A percentile compares a stretch with the other conserved stretches of the same genome.
Conservation (phyloP, 2,113 vertebrate genomes). For the Barnardius zonarius region DNA sequence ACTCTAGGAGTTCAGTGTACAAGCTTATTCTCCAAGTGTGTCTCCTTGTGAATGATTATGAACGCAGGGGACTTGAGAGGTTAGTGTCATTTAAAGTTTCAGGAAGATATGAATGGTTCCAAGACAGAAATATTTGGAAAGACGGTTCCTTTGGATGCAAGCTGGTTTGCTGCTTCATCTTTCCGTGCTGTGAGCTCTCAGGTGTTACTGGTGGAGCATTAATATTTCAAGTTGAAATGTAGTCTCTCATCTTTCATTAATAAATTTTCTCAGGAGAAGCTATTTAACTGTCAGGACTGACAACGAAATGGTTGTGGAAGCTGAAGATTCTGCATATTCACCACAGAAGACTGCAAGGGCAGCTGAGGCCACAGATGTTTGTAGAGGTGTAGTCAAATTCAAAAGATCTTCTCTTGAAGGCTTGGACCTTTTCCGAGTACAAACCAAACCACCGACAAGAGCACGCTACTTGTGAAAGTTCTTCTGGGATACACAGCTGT, state of each 20-base stretch:
- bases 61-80: neutral
- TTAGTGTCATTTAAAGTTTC: neutral
- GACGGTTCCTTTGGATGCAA: neutral
- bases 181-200: neutral
- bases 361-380: neutral
- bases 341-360: neutral
- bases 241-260: neutral
- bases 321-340: neutral
- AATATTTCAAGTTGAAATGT: neutral
- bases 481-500: neutral
- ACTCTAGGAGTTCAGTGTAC: neutral
- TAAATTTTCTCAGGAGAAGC: neutral
- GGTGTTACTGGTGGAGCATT: neutral
- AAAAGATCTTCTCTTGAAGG: neutral
- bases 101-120: neutral
- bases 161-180: neutral
- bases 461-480: neutral
- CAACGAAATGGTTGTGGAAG: neutral
- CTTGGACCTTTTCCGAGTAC: neutral
- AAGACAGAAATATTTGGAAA: neutral
- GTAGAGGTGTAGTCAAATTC: neutral
- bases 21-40: neutral
- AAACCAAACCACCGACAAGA: neutral
- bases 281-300: neutral
- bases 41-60: neutral